Evolutionary conservation across 2,888 invertebrate genomes (phyloP).

Genomic region (Amorpha juglandis): DNA sequence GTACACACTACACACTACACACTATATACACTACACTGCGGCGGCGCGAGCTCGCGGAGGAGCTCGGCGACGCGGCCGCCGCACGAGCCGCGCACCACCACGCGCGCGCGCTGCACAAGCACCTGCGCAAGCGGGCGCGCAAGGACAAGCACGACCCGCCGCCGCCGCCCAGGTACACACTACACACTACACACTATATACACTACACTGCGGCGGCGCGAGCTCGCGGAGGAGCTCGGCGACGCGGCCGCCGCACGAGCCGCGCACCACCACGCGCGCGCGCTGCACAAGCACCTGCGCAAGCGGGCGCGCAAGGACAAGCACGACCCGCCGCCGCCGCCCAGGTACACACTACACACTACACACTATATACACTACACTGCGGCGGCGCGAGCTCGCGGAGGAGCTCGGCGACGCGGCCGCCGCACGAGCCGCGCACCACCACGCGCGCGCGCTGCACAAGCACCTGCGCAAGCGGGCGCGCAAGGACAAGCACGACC

Average conservation of each 20-base stretch:
- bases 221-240: slow-evolving; percentile 97
- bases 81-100: slow-evolving; percentile 89
- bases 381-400: slow-evolving; percentile 96
- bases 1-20: slow-evolving; percentile 30
- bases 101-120: slow-evolving; percentile 87
- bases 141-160: slow-evolving; percentile 72
- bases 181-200: neutral
- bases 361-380: neutral
- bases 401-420: slow-evolving; percentile 93
- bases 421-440: slow-evolving; percentile 88
- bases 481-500: slow-evolving; percentile 78
- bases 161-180: slow-evolving; percentile 49
- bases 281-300: slow-evolving; percentile 86
- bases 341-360: slow-evolving; percentile 35
- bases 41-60: slow-evolving; percentile 97
- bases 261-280: slow-evolving; percentile 88
- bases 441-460: slow-evolving; percentile 87
- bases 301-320: slow-evolving; percentile 87
- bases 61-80: slow-evolving; percentile 90
- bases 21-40: slow-evolving; percentile 71
- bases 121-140: slow-evolving; percentile 87
- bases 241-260: slow-evolving; percentile 87
- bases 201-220: slow-evolving; percentile 91
- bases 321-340: slow-evolving; percentile 64
- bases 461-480: slow-evolving; percentile 88